phyloP scores from a whole-genome alignment of 2,113 vertebrate species.

The Monarcha castaneiventris region DNA sequence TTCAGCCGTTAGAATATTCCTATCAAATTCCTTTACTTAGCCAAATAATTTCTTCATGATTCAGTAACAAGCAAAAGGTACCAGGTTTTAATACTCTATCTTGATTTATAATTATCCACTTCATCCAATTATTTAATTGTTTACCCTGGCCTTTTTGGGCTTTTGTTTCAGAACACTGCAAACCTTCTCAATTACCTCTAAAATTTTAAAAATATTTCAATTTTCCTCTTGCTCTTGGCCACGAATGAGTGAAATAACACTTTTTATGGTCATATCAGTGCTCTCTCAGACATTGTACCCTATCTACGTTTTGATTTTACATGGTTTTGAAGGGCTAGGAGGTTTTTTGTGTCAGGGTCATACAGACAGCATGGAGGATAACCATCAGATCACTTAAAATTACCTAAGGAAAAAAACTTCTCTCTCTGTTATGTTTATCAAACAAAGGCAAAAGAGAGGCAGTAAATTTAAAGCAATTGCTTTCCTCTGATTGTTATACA shows the following conservation, averaged over 20 bases:
- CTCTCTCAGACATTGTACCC: neutral
- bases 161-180: neutral
- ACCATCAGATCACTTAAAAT: slow-evolving; percentile 26
- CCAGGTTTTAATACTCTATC: neutral
- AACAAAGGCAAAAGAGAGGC: neutral
- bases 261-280: neutral
- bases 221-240: neutral
- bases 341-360: neutral
- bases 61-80: neutral
- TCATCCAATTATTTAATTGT: neutral
- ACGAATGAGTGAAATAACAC: neutral
- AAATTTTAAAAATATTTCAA: neutral
- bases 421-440: neutral
- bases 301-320: neutral
- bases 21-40: neutral
- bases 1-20: neutral
- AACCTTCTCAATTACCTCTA: neutral
- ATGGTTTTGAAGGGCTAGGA: neutral
- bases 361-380: neutral
- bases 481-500: neutral
- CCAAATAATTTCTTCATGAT: neutral
- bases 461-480: neutral
- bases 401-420: slow-evolving; percentile 53
- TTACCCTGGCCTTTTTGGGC: neutral
- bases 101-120: neutral